Evolutionary conservation across 2,113 vertebrate genomes (phyloP).

Genomic region (Python bivittatus): DNA sequence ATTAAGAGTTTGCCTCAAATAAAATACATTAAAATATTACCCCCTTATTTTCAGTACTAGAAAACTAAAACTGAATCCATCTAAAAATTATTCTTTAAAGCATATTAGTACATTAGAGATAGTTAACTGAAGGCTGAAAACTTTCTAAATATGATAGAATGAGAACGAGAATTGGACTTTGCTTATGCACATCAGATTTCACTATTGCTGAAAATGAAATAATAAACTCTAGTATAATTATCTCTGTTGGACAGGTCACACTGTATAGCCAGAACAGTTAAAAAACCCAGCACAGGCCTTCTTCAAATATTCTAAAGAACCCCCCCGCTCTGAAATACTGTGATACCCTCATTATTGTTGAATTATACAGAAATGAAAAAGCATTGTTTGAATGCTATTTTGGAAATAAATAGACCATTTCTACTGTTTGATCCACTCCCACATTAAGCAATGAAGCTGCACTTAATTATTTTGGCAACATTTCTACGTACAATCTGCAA

Average conservation of each 20-base stretch:
- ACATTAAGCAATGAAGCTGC: background rate
- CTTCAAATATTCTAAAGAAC: background rate
- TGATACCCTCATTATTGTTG: background rate
- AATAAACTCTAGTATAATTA: background rate
- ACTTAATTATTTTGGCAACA: slow-evolving; percentile 21
- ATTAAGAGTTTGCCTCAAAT: no score
- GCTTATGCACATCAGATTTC: background rate
- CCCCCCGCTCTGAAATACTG: background rate
- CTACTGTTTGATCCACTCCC: background rate
- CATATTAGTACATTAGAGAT: no score
- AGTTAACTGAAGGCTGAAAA: no score
- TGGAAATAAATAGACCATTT: no score
- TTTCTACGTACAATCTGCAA: slow-evolving; percentile 14
- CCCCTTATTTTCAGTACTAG: no score
- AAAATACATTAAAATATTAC: no score
- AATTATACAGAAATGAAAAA: background rate
- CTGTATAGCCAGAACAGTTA: background rate
- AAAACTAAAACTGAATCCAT: no score
- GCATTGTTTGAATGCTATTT: background rate
- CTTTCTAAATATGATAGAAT: no score
- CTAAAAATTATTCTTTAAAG: no score
- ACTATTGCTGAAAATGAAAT: background rate
- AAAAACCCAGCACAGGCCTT: background rate
- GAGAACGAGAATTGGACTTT: no score
- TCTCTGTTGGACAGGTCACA: background rate